A percentile compares a stretch with the other conserved stretches of the same genome.
These are phyloP conservation scores for Brachionus calyciflorus DNA, from an alignment of 1,140 invertebrate species.

Conservation along the genomic window DNA sequence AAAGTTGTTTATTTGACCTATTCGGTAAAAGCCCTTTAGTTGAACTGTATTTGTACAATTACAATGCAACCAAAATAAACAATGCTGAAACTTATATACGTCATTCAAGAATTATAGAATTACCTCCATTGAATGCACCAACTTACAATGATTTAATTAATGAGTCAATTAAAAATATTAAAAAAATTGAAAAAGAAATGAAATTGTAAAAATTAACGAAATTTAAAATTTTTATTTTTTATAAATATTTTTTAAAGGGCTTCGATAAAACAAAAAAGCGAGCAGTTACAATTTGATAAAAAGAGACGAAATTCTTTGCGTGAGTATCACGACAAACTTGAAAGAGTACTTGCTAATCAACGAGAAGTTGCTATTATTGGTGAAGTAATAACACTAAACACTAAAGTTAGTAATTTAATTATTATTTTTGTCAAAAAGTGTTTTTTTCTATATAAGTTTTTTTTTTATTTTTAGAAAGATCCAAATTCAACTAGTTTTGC, in stretches of 20 bases:
- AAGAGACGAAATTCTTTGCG: not conserved
- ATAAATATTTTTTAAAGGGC: not conserved
- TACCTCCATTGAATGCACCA: slow-evolving; percentile 15
- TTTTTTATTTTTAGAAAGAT: slow-evolving; percentile 27
- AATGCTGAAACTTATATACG: slow-evolving; percentile 6
- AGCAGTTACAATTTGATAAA: not conserved
- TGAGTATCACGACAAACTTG: not conserved
- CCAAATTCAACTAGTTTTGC: slow-evolving; percentile 4
- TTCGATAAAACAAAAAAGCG: slow-evolving; percentile 13
- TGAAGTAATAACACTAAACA: slow-evolving; percentile 16
- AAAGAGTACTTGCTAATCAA: not conserved
- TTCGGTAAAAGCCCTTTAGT: slow-evolving; percentile 24
- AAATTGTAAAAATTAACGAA: slow-evolving; percentile 25
- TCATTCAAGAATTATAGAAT: not conserved
- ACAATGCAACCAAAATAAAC: slow-evolving; percentile 5
- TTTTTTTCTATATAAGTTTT: not conserved
- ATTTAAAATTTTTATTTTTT: not conserved
- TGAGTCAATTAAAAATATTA: slow-evolving; percentile 21
- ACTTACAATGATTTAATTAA: slow-evolving; percentile 18
- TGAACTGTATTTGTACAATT: slow-evolving; percentile 10
- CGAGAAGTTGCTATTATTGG: slow-evolving; percentile 26
- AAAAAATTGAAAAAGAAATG: slow-evolving; percentile 24
- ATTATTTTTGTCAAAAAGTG: not conserved
- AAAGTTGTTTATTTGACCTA: slow-evolving; percentile 30
- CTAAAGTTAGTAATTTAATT: not conserved